Conservation (phyloP, 2,113 vertebrate species). For the Galemys pyrenaicus region DNA sequence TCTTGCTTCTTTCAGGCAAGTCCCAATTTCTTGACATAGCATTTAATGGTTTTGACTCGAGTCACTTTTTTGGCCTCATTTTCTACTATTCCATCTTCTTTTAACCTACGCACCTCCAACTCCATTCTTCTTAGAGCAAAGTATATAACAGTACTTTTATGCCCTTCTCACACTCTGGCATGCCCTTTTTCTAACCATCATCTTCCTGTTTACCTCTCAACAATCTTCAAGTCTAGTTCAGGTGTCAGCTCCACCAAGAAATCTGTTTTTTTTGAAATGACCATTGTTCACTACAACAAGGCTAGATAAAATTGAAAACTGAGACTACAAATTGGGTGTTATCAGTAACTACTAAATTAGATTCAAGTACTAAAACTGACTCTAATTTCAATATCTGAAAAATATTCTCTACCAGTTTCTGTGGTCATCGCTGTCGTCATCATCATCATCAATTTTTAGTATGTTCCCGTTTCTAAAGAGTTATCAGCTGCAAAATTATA, state of each 20-base stretch:
- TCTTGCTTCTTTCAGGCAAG: slow-evolving; percentile 30
- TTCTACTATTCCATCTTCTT: background rate
- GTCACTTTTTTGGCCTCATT: background rate
- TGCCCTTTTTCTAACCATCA: slow-evolving; percentile 3
- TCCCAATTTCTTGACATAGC: slow-evolving; percentile 4
- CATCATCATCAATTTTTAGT: slow-evolving; percentile 11
- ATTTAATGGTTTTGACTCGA: background rate
- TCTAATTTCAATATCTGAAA: slow-evolving; percentile 3
- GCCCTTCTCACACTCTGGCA: slow-evolving; percentile 1
- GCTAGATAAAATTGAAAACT: slow-evolving; percentile 8
- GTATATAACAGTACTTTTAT: background rate
- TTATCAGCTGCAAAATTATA: background rate
- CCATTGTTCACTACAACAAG: background rate
- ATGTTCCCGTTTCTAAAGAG: background rate
- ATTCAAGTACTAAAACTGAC: background rate
- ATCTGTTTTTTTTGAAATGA: background rate
- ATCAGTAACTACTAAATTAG: slow-evolving; percentile 44
- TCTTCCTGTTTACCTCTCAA: slow-evolving; percentile 20
- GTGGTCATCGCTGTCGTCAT: background rate
- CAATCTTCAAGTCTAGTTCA: slow-evolving; percentile 30
- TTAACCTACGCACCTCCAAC: background rate
- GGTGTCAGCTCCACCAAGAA: slow-evolving; percentile 18
- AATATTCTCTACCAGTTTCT: background rate
- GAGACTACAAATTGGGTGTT: background rate
- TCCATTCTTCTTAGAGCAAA: slow-evolving; percentile 5